Evolutionary conservation across 2,113 vertebrate genomes (phyloP).

Genomic region (Pelobates fuscus): DNA sequence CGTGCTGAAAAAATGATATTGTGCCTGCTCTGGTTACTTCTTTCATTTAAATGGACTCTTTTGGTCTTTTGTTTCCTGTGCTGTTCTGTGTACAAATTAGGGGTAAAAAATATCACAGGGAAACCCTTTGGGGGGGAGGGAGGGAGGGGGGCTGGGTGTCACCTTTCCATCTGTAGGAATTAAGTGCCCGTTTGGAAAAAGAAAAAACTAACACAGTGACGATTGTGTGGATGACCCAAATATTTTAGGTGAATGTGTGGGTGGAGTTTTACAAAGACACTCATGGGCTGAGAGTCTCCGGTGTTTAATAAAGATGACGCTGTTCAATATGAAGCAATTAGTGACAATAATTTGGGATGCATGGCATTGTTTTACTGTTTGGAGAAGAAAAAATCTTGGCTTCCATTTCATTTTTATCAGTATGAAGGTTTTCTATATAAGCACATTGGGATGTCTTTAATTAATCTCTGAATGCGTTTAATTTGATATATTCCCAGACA

Average conservation of each 20-base stretch:
- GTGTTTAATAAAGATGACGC: conserved; percentile 25
- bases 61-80: conserved; percentile 10
- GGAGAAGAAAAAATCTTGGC: too few relatives aligned
- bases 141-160: conserved; percentile 31
- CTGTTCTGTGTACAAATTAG: conserved; percentile 40
- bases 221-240: conserved; percentile 43
- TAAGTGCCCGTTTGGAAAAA: conserved; percentile 18
- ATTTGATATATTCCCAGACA: too few relatives aligned
- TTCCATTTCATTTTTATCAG: too few relatives aligned
- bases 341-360: not conserved
- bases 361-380: conserved; percentile 31
- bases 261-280: conserved; percentile 31
- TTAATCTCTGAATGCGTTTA: too few relatives aligned
- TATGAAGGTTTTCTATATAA: too few relatives aligned
- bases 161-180: conserved; percentile 50
- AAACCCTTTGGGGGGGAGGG: conserved; percentile 33
- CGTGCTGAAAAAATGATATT: conserved; percentile 35
- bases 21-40: conserved; percentile 20
- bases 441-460: too few relatives aligned
- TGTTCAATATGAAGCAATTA: conserved; percentile 28
- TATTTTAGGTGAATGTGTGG: conserved; percentile 38
- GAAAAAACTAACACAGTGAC: conserved; percentile 27
- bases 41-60: conserved; percentile 27
- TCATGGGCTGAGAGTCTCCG: conserved; percentile 24
- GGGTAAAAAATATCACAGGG: conserved; percentile 24